Conservation (phyloP, 2,113 vertebrate species). For the Protomyctophum bolini region DNA sequence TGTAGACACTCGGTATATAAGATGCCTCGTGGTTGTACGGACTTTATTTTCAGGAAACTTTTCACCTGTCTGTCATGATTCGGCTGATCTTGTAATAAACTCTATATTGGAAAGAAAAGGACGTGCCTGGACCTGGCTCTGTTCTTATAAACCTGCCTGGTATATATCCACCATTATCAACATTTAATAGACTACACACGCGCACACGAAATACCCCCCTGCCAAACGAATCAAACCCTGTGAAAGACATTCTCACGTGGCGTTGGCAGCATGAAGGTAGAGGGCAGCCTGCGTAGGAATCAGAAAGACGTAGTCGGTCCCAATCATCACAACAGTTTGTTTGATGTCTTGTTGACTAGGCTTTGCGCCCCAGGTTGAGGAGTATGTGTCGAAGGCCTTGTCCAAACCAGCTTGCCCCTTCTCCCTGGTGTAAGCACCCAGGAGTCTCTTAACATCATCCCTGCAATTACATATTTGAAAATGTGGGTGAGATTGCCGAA, state of each 20-base stretch:
- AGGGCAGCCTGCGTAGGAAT: slow-evolving; percentile 83
- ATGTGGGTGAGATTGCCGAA: no score
- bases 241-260: slow-evolving; percentile 78
- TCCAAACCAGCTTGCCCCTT: slow-evolving; percentile 74
- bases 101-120: no score
- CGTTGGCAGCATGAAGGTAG: slow-evolving; percentile 80
- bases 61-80: no score
- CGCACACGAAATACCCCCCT: not conserved
- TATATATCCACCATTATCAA: no score
- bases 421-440: slow-evolving; percentile 73
- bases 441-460: slow-evolving; percentile 73
- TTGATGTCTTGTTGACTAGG: slow-evolving; percentile 79
- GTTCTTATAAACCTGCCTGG: no score
- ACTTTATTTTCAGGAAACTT: no score
- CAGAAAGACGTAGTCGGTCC: slow-evolving; percentile 90
- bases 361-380: slow-evolving; percentile 71
- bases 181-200: no score
- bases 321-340: slow-evolving; percentile 82
- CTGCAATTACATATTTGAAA: slow-evolving; percentile 63
- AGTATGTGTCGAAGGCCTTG: slow-evolving; percentile 78
- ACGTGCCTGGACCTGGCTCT: no score
- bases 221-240: not conserved
- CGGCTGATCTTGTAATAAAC: no score
- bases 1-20: no score
- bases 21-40: no score